Percentiles rank a stretch among this genome's conserved stretches.
phyloP scores from a whole-genome alignment of 1,140 invertebrate genomes.

The Euwallacea similis region DNA sequence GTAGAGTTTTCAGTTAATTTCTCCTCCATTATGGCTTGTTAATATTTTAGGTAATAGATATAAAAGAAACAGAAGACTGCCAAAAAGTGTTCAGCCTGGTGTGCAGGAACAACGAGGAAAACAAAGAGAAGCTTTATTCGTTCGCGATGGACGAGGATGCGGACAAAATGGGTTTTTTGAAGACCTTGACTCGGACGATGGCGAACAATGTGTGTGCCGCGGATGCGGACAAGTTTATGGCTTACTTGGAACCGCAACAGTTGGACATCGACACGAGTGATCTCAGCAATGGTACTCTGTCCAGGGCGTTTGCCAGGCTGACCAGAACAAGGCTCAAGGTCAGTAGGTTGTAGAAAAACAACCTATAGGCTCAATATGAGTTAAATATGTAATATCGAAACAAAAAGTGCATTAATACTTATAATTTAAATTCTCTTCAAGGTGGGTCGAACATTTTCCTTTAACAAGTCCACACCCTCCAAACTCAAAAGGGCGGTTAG shows the following conservation, averaged over 20 bases:
- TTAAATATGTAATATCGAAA: neutral
- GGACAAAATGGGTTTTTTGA: constrained; percentile 77
- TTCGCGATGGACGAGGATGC: constrained; percentile 74
- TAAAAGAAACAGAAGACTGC: constrained; percentile 85
- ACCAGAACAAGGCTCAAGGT: constrained; percentile 79
- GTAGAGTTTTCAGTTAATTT: neutral
- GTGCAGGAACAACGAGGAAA: constrained; percentile 77
- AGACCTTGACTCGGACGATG: constrained; percentile 82
- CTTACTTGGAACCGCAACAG: constrained; percentile 73
- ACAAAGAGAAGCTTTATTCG: constrained; percentile 85
- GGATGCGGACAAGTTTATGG: constrained; percentile 81
- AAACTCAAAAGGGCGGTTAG: constrained; percentile 92
- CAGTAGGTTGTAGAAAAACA: neutral
- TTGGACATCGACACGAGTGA: constrained; percentile 84
- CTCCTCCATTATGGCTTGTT: neutral
- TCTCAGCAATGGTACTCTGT: constrained; percentile 77
- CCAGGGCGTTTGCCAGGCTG: constrained; percentile 80
- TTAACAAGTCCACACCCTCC: constrained; percentile 86
- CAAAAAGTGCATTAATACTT: neutral
- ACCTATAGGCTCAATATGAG: neutral
- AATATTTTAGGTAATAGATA: constrained; percentile 66
- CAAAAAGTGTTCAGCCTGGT: constrained; percentile 87
- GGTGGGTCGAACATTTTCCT: constrained; percentile 89
- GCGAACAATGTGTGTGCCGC: constrained; percentile 83
- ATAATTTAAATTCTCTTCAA: constrained; percentile 1